Evolutionary conservation across 2,113 vertebrate species (phyloP).

Genomic region (Falco punctatus): DNA sequence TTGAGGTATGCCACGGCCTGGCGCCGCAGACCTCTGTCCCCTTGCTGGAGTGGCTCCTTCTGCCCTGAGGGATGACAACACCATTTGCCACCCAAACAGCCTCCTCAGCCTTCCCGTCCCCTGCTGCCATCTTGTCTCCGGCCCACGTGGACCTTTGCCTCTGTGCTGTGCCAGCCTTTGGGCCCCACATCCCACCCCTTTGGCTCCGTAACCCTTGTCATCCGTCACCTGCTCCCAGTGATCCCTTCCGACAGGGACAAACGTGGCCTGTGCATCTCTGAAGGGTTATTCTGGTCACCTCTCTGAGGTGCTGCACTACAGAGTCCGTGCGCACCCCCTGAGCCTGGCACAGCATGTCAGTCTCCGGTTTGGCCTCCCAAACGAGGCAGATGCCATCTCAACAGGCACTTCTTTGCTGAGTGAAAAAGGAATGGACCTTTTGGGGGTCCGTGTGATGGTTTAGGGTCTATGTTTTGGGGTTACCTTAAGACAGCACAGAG

Average conservation of each 20-base stretch:
- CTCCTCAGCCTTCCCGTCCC: neutral
- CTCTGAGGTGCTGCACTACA: neutral
- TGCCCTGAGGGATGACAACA: neutral
- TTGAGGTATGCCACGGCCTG: constrained; percentile 79
- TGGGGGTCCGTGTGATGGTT: neutral
- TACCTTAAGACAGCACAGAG: neutral
- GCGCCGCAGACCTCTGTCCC: neutral
- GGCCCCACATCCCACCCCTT: neutral
- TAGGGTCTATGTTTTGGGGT: neutral
- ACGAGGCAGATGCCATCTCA: neutral
- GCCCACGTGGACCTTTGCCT: fast-evolving
- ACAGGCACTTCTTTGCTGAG: neutral
- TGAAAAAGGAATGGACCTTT: neutral
- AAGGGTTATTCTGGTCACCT: neutral
- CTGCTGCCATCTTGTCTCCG: neutral
- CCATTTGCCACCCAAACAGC: fast-evolving
- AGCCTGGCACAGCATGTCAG: neutral
- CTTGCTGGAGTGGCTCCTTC: neutral
- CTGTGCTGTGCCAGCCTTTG: fast-evolving
- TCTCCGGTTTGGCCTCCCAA: neutral
- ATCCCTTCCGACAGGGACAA: too few relatives aligned
- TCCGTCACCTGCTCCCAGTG: neutral
- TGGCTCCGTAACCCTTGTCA: neutral
- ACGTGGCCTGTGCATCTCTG: neutral
- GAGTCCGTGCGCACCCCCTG: neutral